phyloP scores from a whole-genome alignment of 2,888 invertebrate genomes.

The Malacosoma neustria region DNA sequence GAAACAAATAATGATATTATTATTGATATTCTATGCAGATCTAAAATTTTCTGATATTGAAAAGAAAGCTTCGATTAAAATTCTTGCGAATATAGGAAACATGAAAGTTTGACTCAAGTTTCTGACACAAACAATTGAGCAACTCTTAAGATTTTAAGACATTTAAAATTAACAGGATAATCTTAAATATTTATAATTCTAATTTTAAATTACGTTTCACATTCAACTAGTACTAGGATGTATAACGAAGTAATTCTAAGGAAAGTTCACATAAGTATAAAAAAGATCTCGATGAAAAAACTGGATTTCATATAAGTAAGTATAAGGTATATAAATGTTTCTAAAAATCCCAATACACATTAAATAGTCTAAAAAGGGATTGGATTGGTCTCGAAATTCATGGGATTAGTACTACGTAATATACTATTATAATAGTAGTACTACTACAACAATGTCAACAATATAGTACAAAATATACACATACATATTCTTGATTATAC shows the following conservation, averaged over 20 bases:
- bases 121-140: conserved; percentile 49
- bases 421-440: conserved; percentile 42
- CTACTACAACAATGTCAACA: conserved; percentile 46
- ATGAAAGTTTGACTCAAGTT: conserved; percentile 29
- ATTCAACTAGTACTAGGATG: conserved; percentile 37
- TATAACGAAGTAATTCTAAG: conserved; percentile 49
- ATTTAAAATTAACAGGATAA: conserved; percentile 25
- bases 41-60: too few species aligned
- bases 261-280: conserved; percentile 64
- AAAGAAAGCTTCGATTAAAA: too few species aligned
- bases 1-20: too few species aligned
- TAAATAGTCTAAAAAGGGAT: conserved; percentile 59
- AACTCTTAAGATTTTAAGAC: conserved; percentile 39
- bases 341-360: conserved; percentile 57
- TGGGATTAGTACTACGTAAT: conserved; percentile 47
- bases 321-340: conserved; percentile 50
- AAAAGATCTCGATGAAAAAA: conserved; percentile 54
- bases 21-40: too few species aligned
- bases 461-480: conserved; percentile 66
- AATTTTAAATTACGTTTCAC: conserved; percentile 19
- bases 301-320: conserved; percentile 53
- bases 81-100: too few species aligned
- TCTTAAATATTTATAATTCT: conserved; percentile 18
- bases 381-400: conserved; percentile 68
- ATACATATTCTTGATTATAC: conserved; percentile 29